Evolutionary conservation across 2,888 invertebrate genomes (phyloP).

Genomic region (Cartodere bifasciata): DNA sequence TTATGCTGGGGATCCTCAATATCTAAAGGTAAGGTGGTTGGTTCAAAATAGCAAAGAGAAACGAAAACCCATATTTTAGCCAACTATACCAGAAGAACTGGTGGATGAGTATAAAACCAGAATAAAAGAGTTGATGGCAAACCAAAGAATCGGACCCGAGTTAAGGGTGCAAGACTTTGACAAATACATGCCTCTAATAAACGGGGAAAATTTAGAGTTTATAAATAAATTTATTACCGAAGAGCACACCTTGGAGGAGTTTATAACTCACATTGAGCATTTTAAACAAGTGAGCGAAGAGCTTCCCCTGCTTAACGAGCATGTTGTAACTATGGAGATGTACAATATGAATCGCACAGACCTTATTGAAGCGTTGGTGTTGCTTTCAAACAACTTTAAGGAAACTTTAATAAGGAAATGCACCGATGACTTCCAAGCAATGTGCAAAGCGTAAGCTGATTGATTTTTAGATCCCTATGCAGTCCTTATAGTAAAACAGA

Average conservation of each 20-base stretch:
- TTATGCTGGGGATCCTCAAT: conserved; percentile 30
- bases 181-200: conserved; percentile 61
- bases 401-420: conserved; percentile 59
- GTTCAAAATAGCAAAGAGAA: too few species aligned
- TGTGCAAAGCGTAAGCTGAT: conserved; percentile 54
- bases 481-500: neutral
- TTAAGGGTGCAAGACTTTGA: conserved; percentile 66
- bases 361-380: conserved; percentile 57
- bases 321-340: conserved; percentile 65
- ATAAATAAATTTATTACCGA: conserved; percentile 47
- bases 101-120: conserved; percentile 47
- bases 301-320: conserved; percentile 46
- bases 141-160: conserved; percentile 63
- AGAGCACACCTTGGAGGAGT: conserved; percentile 52
- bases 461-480: neutral
- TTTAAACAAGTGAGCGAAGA: conserved; percentile 49
- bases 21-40: conserved; percentile 26
- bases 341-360: conserved; percentile 75
- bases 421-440: conserved; percentile 66
- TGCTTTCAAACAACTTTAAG: conserved; percentile 54
- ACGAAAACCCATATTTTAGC: conserved; percentile 42
- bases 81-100: conserved; percentile 59
- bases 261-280: conserved; percentile 44
- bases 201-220: conserved; percentile 39
- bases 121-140: conserved; percentile 51